Evolutionary conservation across 2,888 invertebrate genomes (phyloP), one percentile per base, ranked within the genome.

Genomic region (Diloba caeruleocephala): DNA sequence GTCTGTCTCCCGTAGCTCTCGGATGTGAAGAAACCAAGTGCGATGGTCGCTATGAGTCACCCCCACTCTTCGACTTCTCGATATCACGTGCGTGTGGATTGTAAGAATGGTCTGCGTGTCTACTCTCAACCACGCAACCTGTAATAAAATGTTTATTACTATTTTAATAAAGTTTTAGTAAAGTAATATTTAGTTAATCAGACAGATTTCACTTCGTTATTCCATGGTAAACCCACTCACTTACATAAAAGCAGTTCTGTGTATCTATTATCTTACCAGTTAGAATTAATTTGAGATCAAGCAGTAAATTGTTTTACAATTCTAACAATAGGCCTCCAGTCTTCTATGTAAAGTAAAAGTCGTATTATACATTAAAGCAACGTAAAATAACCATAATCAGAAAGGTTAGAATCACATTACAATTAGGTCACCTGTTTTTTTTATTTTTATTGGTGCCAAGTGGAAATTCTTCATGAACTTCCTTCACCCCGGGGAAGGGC

Each of bases 91-190:
- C 75, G 95, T 97, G 85, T 98, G 98, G 80, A 98, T 98, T 45
- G 97, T 98, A 67, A 98, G 94, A 71, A 98, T 97, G 3, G 98
- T 98, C 90, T 98, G 98, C 8, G 98, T 98, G 87, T 98, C 98
- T 36, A 98, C 97, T 33, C 97, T 94, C 34, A 98, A 88, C 98
- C 98, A 98, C 56, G 98, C 98, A 14, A 98, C 97, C 98, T 98
- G 86, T 48, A 69, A 75, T 60, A 61, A 70, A 71, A 71, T 48
- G 50, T 70, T 77, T 60, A 76, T 60, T 55, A 58, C 64, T 42
- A 61, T 56, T 69, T 59, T 57, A 38, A 59, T 64, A 71, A 54
- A n/a, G n/a, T n/a, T n/a, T n/a, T n/a, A n/a, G n/a, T n/a, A n/a
- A n/a, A n/a, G n/a, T n/a, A n/a, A n/a, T n/a, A n/a, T n/a, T n/a